Evolutionary conservation across 2,797 vertebrate genomes (phyloP), one percentile per base, ranked within the genome.

Genomic region (Basileuterus tristriatus): DNA sequence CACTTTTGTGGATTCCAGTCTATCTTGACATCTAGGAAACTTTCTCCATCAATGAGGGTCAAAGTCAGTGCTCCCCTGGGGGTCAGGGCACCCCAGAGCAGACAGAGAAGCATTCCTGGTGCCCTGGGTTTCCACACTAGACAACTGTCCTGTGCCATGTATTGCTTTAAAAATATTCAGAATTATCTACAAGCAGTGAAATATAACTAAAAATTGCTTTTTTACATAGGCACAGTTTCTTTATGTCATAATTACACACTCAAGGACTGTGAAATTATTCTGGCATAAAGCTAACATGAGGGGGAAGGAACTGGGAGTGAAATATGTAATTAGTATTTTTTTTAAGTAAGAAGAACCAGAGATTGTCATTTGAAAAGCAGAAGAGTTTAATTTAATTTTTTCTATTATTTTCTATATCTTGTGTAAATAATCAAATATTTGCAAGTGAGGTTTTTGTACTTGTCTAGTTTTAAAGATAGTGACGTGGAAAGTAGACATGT

Each of bases 141-240:
- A 50, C 7, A 69, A 5, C n/a, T 71, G 21, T 53, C 15, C 10
- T 76, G 0, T 69, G 23, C 7, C n/a, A 19, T 18, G 1, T 17
- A 15, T 18, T 75, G 12, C 47, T 26, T 36, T 65, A 9, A 80
- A 92, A 76, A 63, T 67, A 36, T 5, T 23, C 29, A 59, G 27
- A 65, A 52, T 52, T 55, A 27, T 56, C 70, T 74, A n/a, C 0
- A 2, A 89, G 17, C 8, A 37, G 8, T 37, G 23, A 37, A 52
- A 67, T 18, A 7, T 23, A 41, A 37, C 13, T 65, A 32, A 70
- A 75, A 24, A 18, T 43, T 8, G 13, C 5, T 68, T 74, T 68
- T 22, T 56, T 30, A 30, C 13, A 15, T 29, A 26, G 15, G 5
- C 34, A 4, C 6, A 4, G 4, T 67, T 93, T 93, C 30, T 67